Evolutionary conservation across 2,797 vertebrate genomes (phyloP).

Genomic region (Bradypodion pumilum): DNA sequence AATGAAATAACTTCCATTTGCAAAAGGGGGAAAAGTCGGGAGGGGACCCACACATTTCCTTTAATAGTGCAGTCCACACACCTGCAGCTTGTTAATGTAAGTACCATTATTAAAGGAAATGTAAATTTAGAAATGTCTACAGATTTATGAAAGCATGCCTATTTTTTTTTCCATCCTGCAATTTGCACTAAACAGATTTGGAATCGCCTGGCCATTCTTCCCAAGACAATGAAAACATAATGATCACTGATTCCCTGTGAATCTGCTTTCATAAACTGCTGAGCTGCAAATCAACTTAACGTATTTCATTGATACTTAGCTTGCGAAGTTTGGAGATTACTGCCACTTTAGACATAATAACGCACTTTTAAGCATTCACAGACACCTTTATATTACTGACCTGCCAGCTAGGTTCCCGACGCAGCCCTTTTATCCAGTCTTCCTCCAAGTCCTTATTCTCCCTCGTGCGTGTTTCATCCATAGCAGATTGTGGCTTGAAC

Average conservation of each 20-base stretch:
- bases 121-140: constrained; percentile 66
- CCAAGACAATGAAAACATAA: constrained; percentile 64
- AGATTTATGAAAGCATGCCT: constrained; percentile 68
- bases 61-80: constrained; percentile 66
- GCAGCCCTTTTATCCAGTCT: constrained; percentile 84
- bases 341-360: constrained; percentile 40
- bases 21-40: constrained; percentile 4
- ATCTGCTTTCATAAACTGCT: constrained; percentile 50
- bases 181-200: constrained; percentile 57
- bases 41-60: constrained; percentile 56
- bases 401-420: constrained; percentile 78
- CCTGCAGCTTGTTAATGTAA: constrained; percentile 74
- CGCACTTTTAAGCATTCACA: constrained; percentile 48
- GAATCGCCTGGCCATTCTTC: constrained; percentile 59
- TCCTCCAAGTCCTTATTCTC: constrained; percentile 81
- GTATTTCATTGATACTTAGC: constrained; percentile 28
- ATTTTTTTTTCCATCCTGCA: constrained; percentile 9
- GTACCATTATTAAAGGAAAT: constrained; percentile 68
- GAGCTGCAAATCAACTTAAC: constrained; percentile 50
- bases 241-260: constrained; percentile 44
- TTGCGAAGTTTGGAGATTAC: constrained; percentile 64
- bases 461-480: constrained; percentile 85
- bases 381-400: constrained; percentile 79
- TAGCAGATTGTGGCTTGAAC: constrained; percentile 73
- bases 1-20: constrained; percentile 64